A percentile compares a stretch with the other conserved stretches of the same genome.
Conservation (phyloP, 1,140 invertebrate species). For the Panagrolaimus sp. region DNA sequence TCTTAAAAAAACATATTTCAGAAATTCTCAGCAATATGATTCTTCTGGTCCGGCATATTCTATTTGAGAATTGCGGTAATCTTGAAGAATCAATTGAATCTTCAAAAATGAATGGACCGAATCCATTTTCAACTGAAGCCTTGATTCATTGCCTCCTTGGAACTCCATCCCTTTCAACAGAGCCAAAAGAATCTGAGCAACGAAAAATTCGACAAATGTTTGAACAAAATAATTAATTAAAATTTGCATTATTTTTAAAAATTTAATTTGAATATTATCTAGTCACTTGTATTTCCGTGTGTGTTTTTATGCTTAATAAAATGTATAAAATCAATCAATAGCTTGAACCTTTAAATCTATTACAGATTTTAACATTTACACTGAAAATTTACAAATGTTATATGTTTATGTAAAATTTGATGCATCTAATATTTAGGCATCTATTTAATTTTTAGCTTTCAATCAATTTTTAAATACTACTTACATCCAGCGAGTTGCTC, state of each 20-base stretch:
- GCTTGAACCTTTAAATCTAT: no score
- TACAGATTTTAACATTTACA: no score
- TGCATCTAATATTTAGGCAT: no score
- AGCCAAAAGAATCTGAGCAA: background rate
- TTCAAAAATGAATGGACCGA: background rate
- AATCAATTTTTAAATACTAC: no score
- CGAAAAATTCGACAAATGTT: slow-evolving; percentile 14
- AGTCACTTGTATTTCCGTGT: no score
- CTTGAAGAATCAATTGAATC: background rate
- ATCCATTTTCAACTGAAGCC: background rate
- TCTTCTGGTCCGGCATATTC: slow-evolving; percentile 1
- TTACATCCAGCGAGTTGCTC: no score
- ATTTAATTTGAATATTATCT: no score
- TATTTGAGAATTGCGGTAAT: background rate
- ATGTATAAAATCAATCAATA: no score
- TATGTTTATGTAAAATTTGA: no score
- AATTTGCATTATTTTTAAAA: background rate
- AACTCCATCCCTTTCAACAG: background rate
- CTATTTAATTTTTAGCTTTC: no score
- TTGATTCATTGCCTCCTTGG: background rate
- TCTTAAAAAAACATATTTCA: background rate
- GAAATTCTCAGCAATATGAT: slow-evolving; percentile 1
- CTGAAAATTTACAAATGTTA: no score
- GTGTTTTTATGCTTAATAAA: no score
- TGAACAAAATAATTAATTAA: slow-evolving; percentile 9